Evolutionary conservation across 2,888 invertebrate species (phyloP).

Genomic region (Micoletzkya japonica): DNA sequence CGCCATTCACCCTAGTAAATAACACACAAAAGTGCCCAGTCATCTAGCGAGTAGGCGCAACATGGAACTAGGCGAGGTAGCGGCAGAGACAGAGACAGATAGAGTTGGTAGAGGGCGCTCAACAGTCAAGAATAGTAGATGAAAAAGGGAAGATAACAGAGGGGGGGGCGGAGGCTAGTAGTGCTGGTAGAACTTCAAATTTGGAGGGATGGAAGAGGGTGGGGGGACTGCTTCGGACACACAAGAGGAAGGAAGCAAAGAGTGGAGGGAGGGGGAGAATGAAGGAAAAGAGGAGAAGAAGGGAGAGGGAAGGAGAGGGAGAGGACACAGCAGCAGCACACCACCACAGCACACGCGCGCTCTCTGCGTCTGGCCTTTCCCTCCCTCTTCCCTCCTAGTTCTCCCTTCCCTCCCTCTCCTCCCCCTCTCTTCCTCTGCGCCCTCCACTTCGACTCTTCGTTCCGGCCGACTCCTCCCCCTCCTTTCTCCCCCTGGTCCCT

Average conservation of each 20-base stretch:
- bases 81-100: background rate
- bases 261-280: slow-evolving; percentile 8
- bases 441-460: slow-evolving; percentile 18
- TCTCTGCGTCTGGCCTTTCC: slow-evolving; percentile 13
- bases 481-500: slow-evolving; percentile 11
- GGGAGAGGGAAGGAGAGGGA: background rate
- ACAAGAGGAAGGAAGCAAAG: background rate
- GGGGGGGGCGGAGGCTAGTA: background rate
- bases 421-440: slow-evolving; percentile 26
- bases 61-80: background rate
- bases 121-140: slow-evolving; percentile 4
- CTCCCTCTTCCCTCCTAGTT: slow-evolving; percentile 17
- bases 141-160: slow-evolving; percentile 18
- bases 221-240: background rate
- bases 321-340: background rate
- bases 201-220: background rate
- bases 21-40: no score
- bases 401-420: slow-evolving; percentile 13
- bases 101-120: background rate
- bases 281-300: slow-evolving; percentile 12
- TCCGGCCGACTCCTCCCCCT: slow-evolving; percentile 7
- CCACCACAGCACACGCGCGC: background rate
- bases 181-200: background rate
- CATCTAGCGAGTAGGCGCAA: no score
- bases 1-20: no score